Base-by-base conservation (phyloP, 2,888 invertebrate species). In the Copidosoma aretas region DNA sequence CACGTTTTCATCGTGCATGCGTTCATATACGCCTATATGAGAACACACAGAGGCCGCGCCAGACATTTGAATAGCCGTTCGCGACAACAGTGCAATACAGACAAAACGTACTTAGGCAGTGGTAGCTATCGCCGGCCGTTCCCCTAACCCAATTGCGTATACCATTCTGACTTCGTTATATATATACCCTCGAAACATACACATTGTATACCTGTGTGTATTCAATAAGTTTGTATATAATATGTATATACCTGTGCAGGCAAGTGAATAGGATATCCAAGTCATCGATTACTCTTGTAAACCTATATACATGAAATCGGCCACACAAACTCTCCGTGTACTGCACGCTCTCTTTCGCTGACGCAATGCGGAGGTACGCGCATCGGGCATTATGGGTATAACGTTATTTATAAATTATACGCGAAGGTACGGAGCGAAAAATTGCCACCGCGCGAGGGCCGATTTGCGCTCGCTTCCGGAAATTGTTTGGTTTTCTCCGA, bases 131-230 rank as follows among this genome's bases (percentile, higher is more conserved):
- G n/a, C n/a, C n/a, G n/a, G n/a, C 22, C 59, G 67, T 64, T 59
- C 71, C 64, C 60, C 21, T 71, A 65, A 68, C 71, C 71, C 62
- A 71, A 62, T 71, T 68, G 71, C 62, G 17, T 39, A 43, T 24
- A 32, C 32, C 32, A 41, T 8, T 22, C 19, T 66, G 19, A 19
- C 14, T 53, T 19, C n/a, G n/a, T 12, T 19, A 19, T 21, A 24
- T 19, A 15, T 39, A 10, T 39, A 24, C 21, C 39, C 51, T 39
- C 43, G 8, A 41, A 32, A 53, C 21, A 21, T 19, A 24, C 24
- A n/a, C 59, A n/a, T 60, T 51, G 2, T 43, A 60, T 24, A 46
- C 49, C 10, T 60, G 46, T 49, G 49, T 49, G 24, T 24, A 17
- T 17, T 24, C 19, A 17, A n/a, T n/a, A n/a, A n/a, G n/a, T n/a